phyloP scores from a whole-genome alignment of 1,140 invertebrate species.

The Tetramorium parvispinum region DNA sequence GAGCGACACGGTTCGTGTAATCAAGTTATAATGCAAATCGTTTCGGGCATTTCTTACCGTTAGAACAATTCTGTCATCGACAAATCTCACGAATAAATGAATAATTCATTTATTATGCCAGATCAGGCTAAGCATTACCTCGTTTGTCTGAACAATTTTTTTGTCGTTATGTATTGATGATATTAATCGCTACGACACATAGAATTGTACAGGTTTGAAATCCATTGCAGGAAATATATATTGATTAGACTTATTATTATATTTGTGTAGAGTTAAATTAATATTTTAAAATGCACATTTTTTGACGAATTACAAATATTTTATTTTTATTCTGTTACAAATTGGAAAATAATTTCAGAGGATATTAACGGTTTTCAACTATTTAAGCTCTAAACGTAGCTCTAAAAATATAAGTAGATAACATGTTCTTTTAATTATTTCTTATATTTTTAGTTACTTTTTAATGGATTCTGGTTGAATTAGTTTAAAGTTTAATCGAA shows the following conservation, averaged over 20 bases:
- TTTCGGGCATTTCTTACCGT: background rate
- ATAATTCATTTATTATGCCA: slow-evolving; percentile 19
- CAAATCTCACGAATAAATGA: background rate
- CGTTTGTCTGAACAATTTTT: background rate
- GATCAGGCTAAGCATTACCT: background rate
- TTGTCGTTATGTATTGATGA: background rate
- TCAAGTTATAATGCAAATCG: slow-evolving; percentile 21
- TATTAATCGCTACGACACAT: background rate
- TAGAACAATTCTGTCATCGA: slow-evolving; percentile 7
- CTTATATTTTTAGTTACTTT: background rate
- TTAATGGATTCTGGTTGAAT: background rate
- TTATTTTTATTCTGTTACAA: slow-evolving; percentile 3
- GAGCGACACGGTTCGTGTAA: slow-evolving; percentile 31
- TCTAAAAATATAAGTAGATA: too few species aligned
- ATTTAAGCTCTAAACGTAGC: background rate
- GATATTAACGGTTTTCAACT: background rate
- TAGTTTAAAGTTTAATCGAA: background rate
- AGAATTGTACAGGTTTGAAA: background rate
- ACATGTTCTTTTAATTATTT: background rate
- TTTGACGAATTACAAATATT: background rate
- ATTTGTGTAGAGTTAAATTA: background rate
- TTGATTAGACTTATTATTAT: background rate
- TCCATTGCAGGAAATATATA: background rate
- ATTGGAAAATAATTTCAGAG: background rate
- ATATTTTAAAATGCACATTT: background rate